Conservation (phyloP, 2,888 invertebrate genomes). For the Cosmia pyralina region DNA sequence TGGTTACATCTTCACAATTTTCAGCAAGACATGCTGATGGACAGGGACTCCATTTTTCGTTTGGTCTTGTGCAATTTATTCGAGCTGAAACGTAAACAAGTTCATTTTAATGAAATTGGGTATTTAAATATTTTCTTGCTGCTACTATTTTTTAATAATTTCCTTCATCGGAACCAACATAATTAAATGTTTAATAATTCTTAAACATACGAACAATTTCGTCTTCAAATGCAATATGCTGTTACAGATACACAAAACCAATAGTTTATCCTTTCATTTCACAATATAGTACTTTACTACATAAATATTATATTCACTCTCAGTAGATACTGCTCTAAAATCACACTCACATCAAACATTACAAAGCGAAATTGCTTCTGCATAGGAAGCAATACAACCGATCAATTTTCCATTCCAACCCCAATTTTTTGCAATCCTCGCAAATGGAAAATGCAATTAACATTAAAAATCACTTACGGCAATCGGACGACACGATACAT, state of each 20-base stretch:
- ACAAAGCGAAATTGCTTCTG: slow-evolving; percentile 3
- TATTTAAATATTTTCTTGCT: neutral
- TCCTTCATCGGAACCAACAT: neutral
- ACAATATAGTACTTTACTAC: neutral
- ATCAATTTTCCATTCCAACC: slow-evolving; percentile 14
- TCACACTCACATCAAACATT: neutral
- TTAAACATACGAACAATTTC: neutral
- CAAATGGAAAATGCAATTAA: slow-evolving; percentile 33
- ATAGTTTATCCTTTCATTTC: neutral
- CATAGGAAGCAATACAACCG: slow-evolving; percentile 4
- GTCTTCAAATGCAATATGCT: neutral
- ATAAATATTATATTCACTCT: neutral
- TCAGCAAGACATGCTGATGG: slow-evolving; percentile 70
- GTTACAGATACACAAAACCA: neutral
- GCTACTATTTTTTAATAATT: neutral
- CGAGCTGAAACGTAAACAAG: slow-evolving; percentile 61
- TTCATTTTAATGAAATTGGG: neutral
- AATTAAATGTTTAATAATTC: neutral
- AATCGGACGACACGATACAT: slow-evolving; percentile 69
- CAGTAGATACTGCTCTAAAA: neutral
- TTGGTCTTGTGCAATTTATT: slow-evolving; percentile 70
- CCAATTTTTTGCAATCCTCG: neutral
- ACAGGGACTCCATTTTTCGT: slow-evolving; percentile 71
- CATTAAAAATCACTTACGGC: slow-evolving; percentile 66
- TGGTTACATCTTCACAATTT: slow-evolving; percentile 67